Base-by-base conservation (phyloP, 1,140 invertebrate species). In the Cyclina sinensis region DNA sequence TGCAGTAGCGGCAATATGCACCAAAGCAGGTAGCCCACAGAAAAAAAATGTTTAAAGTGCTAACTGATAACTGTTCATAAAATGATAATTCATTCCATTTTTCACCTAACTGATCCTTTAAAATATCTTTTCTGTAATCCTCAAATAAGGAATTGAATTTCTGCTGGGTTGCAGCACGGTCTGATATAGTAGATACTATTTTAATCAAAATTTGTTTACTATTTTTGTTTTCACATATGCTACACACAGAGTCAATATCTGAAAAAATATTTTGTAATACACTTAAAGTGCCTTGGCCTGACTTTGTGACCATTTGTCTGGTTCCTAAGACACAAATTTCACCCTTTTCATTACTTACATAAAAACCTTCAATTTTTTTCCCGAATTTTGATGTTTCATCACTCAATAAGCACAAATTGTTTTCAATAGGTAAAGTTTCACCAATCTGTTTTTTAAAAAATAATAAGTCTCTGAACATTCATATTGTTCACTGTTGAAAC, bases 181-280 rank as follows among this genome's bases (percentile, higher is more conserved):
- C 88, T 4, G 88, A 89, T 82, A 89, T 89, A 18, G 88, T 89
- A 51, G 82, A 89, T 27, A 37, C 46, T 62, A 89, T 89, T 24
- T 85, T 89, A n/a, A 86, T 46, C 16, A 89, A 46, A 43, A 86
- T 59, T 43, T 73, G 5, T 73, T 89, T 73, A 54, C 62, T 81
- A 37, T 43, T 43, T 7, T 68, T 21, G 59, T 89, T 81, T 32
- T 74, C 65, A 81, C 7, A 57, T 1, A 12, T 16, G 16, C 54
- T n/a, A 65, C 54, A n/a, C 14, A 51, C 57, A 9, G 57, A 27
- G 27, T 68, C 59, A 18, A 89, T 90, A 32, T 90, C 89, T 21
- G 24, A n/a, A 14, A 86, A 32, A 68, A 82, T 86, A n/a, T 86
- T 39, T 24, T 90, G 1, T 18, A 90, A 74, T 1, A 65, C 79